Conservation (phyloP, 2,888 invertebrate genomes). For the Junonia oenone region DNA sequence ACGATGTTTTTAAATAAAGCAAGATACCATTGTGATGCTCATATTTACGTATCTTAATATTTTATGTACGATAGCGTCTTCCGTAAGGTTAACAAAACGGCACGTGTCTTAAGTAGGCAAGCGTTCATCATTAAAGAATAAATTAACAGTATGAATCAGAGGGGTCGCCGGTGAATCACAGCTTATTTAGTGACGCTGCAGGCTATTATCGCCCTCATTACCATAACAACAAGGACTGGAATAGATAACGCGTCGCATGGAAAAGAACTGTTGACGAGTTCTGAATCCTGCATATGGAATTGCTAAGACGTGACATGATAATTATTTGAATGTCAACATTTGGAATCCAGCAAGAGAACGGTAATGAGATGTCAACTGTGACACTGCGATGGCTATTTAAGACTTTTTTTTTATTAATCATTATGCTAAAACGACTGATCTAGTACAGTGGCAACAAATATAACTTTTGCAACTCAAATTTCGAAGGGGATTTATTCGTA, state of each 20-base stretch:
- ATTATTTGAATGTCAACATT: conserved; percentile 7
- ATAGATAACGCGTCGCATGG: background rate
- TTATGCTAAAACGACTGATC: background rate
- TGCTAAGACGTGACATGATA: conserved; percentile 3
- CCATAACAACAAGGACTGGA: conserved; percentile 9
- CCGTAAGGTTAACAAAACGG: conserved; percentile 1
- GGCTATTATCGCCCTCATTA: conserved; percentile 21
- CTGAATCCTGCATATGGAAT: conserved; percentile 4
- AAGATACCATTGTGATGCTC: background rate
- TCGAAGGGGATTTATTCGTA: too few relatives aligned
- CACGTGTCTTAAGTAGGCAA: conserved; percentile 26
- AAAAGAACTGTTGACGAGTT: conserved; percentile 8
- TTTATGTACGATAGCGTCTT: background rate
- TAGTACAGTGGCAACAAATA: too few relatives aligned
- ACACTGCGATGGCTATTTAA: background rate
- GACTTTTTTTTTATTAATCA: background rate
- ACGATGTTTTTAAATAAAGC: too few relatives aligned
- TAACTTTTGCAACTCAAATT: too few relatives aligned
- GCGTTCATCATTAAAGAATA: conserved; percentile 14
- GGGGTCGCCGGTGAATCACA: conserved; percentile 27
- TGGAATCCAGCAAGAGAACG: background rate
- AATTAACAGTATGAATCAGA: conserved; percentile 32
- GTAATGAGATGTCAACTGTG: background rate
- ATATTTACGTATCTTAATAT: background rate
- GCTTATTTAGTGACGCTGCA: conserved; percentile 18